Conservation (phyloP, 1,140 invertebrate species). For the Brachionus koreanus region DNA sequence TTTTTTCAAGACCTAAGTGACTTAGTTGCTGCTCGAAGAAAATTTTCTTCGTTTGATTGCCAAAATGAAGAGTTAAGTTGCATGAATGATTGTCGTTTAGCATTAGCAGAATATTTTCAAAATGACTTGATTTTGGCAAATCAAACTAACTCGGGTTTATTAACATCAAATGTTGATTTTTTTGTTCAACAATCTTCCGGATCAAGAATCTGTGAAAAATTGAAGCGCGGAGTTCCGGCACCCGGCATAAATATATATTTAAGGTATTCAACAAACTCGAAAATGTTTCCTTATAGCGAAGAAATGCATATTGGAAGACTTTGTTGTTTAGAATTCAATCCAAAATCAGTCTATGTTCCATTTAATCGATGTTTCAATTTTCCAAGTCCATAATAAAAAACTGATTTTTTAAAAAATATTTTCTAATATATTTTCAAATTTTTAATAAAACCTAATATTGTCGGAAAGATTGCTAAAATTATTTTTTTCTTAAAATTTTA, state of each 20-base stretch:
- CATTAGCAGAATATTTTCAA: background rate
- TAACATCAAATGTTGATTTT: conserved; percentile 8
- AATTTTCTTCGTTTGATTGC: background rate
- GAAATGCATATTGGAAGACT: conserved; percentile 17
- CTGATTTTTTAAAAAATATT: too few species aligned
- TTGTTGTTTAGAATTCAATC: background rate
- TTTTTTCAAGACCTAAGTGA: background rate
- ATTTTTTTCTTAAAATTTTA: too few species aligned
- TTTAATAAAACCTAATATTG: too few species aligned
- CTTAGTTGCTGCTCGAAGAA: background rate
- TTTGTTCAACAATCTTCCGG: background rate
- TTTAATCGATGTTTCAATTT: background rate
- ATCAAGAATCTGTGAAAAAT: background rate
- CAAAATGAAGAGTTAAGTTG: background rate
- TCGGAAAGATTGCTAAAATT: too few species aligned
- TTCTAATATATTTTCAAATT: too few species aligned
- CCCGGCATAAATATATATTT: background rate
- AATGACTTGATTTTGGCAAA: background rate
- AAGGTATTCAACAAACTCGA: background rate
- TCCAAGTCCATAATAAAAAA: background rate
- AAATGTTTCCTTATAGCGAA: background rate
- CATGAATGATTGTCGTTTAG: background rate
- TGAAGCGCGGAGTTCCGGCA: background rate
- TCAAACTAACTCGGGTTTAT: background rate
- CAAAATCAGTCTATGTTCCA: background rate